Evolutionary conservation across 2,888 invertebrate genomes (phyloP), one percentile per base, ranked within the genome.

Genomic region (Mythimna ferrago): DNA sequence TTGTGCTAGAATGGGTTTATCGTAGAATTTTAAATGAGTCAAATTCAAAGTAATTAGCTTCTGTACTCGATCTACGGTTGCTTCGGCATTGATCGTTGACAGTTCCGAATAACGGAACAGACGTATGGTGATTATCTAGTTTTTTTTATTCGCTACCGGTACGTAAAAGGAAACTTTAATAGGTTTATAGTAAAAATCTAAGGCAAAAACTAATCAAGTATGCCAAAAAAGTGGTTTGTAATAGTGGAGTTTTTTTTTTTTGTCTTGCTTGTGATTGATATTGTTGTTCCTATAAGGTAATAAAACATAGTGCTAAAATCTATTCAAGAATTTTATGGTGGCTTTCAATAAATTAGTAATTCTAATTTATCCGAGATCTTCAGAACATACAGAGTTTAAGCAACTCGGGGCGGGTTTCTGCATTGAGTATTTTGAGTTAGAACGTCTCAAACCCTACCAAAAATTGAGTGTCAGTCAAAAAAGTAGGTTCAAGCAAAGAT

Each of bases 11-110:
- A 71, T 78, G 4, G 54, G 65, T 70, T 70, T 54, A 63, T 81
- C 21, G 38, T 81, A 66, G 21, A 81, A 69, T 78, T 69, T 62
- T 21, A 57, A 69, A 75, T 80, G 56, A 64, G 51, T 53, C 38
- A 53, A 65, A 69, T 75, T 53, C 32, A 10, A 62, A 62, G 38
- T 66, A 66, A 70, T 66, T 66, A 66, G 38, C 21, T 70, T 19
- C 56, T 54, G 21, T 35, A 53, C 41, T 67, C 51, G 61, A 64
- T 54, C 21, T 63, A 56, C 32, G 53, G 21, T 63, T 73, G 5
- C 54, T 51, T 60, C 38, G 6, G 60, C 48, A 54, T 66, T 38
- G 53, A 66, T 73, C 19, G 41, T 80, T 58, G 66, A 53, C 51
- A 56, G 54, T 67, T 75, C 56, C 2, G 54, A 60, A 66, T 80